These are phyloP conservation scores for Habroteleia sp. DNA, from an alignment of 2,888 invertebrate species.

Conservation along the genomic window DNA sequence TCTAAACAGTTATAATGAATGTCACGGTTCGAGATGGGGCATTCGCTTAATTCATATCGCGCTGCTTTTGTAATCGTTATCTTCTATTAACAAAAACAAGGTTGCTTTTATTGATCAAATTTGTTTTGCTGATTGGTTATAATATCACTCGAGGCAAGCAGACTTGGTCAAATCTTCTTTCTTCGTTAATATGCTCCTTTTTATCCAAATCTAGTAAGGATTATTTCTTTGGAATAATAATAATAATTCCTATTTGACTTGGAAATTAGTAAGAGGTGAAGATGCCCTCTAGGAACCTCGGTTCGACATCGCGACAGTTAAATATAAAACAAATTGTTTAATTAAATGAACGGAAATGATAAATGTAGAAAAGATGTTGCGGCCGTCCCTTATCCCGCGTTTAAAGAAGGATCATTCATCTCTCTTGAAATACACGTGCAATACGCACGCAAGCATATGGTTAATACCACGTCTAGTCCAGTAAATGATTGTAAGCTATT, in stretches of 20 bases:
- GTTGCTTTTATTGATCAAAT: too few species aligned
- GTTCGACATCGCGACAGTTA: constrained; percentile 17
- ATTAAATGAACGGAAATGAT: constrained; percentile 51
- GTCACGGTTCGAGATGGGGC: constrained; percentile 9
- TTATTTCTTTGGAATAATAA: too few species aligned
- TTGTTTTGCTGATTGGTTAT: neutral
- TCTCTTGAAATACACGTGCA: constrained; percentile 64
- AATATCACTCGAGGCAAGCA: too few species aligned
- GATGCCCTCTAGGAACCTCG: too few species aligned
- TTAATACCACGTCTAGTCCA: constrained; percentile 62
- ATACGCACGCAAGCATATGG: constrained; percentile 62
- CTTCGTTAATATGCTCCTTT: too few species aligned
- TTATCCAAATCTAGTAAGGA: too few species aligned
- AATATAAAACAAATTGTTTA: constrained; percentile 48
- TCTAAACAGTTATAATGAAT: constrained; percentile 51
- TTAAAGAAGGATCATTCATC: constrained; percentile 64
- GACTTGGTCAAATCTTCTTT: too few species aligned
- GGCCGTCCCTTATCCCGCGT: constrained; percentile 39
- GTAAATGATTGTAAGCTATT: constrained; percentile 65
- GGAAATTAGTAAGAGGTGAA: too few species aligned
- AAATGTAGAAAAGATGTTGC: constrained; percentile 54
- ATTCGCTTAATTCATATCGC: constrained; percentile 17
- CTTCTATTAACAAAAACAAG: too few species aligned
- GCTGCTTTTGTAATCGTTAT: constrained; percentile 19
- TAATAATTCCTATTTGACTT: too few species aligned